Evolutionary conservation across 64 coral and sea anemone genomes (phyloP), one percentile per base, ranked within the genome.

Genomic region (Montipora capricornis): DNA sequence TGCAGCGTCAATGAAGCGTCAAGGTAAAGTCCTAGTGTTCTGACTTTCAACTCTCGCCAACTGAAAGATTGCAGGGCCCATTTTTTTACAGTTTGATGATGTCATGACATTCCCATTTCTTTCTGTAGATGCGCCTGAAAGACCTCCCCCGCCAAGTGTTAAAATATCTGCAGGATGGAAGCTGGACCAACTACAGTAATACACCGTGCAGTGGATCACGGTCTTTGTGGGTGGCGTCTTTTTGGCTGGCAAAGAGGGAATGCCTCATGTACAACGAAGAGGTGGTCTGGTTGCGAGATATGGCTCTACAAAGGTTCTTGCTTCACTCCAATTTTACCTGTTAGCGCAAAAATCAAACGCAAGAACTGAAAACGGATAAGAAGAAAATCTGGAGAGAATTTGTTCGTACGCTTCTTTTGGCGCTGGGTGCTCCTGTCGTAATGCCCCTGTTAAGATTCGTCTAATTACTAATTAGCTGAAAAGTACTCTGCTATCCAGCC

Each of bases 151-250:
- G 60, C 90, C 90, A 8, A 22, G 17, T 49, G n/a, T 78, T 10
- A 86, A 76, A 48, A 92, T 84, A 86, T 52, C 73, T 15, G 59
- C 73, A 6, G 49, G 78, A 51, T 92, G 90, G 90, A 81, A 92
- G 49, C 73, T 92, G 20, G 81, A 92, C 20, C 90, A 92, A 68
- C 82, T 84, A 3, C 80, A 85, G 73, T 77, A 3, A 22, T 85
- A n/a, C 53, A 4, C 11, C 3, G 61, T 37, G 6, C 14, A 44
- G 51, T 0, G 17, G 45, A 12, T 50, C 17, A 12, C n/a, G 69
- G 5, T 51, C n/a, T 15, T 52, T 17, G 44, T 1, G 53, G 6
- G 11, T 12, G 14, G 68, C 5, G 44, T 11, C 74, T 74, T 74
- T 74, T n/a, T 37, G 15, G 2, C 19, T 26, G n/a, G 71, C 37